phyloP scores from a whole-genome alignment of 2,797 vertebrate species.

The Sebastolobus alascanus region DNA sequence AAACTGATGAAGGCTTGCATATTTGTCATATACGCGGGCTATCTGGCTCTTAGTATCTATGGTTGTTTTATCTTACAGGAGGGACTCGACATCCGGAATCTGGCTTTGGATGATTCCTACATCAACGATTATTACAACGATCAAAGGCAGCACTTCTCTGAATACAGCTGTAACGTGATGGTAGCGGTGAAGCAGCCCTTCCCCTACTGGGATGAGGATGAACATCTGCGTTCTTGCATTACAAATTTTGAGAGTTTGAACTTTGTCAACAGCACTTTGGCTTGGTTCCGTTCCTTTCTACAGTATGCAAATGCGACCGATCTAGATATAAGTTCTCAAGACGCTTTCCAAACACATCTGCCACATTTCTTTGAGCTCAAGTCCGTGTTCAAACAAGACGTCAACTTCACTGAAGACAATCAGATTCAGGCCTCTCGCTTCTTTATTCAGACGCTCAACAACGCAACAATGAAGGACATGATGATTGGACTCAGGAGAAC shows the following conservation, averaged over 20 bases:
- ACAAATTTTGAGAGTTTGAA: conserved; percentile 73
- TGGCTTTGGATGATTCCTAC: conserved; percentile 88
- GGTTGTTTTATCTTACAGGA: conserved; percentile 84
- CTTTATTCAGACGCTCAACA: conserved; percentile 85
- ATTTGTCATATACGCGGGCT: conserved; percentile 78
- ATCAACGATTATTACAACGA: conserved; percentile 83
- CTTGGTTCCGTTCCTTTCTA: conserved; percentile 85
- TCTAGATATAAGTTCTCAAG: conserved; percentile 60
- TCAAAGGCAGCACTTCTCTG: conserved; percentile 82
- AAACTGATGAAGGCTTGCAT: conserved; percentile 75
- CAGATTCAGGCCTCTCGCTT: conserved; percentile 85
- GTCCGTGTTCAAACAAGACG: conserved; percentile 80
- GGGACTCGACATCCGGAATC: conserved; percentile 87
- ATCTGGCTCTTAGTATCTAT: conserved; percentile 82
- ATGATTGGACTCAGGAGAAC: conserved; percentile 78
- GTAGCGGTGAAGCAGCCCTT: conserved; percentile 80
- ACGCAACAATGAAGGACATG: conserved; percentile 77
- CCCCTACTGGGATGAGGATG: conserved; percentile 83
- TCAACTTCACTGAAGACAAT: conserved; percentile 72
- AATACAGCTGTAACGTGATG: conserved; percentile 87
- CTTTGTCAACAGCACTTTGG: conserved; percentile 71
- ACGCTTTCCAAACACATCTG: conserved; percentile 78
- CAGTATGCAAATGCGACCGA: accelerated
- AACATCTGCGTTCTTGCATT: conserved; percentile 79
- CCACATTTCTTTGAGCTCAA: conserved; percentile 43